A percentile compares a stretch with the other conserved stretches of the same genome.
Conservation (phyloP, 2,113 vertebrate genomes). For the Ailurus styani region DNA sequence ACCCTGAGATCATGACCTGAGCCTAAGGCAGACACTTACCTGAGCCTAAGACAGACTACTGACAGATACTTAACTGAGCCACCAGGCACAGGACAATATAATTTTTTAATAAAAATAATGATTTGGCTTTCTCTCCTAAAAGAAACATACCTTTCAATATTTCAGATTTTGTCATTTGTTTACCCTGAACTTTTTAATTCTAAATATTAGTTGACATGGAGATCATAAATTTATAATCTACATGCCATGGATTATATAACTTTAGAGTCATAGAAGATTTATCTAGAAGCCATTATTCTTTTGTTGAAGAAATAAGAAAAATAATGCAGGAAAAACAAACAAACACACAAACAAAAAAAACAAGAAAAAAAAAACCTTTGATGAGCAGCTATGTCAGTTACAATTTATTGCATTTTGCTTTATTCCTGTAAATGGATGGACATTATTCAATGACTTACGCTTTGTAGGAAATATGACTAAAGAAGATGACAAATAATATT, state of each 20-base stretch:
- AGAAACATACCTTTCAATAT: neutral
- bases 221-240: neutral
- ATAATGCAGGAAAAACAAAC: neutral
- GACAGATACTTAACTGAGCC: too few species aligned
- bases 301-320: slow-evolving; percentile 8
- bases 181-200: neutral
- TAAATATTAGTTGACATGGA: neutral
- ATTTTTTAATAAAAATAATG: neutral
- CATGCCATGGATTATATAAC: neutral
- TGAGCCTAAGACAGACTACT: too few species aligned
- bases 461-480: neutral
- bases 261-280: neutral
- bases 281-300: neutral
- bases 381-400: neutral
- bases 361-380: neutral
- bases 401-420: neutral
- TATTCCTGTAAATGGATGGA: neutral
- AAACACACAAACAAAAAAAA: too few species aligned
- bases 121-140: neutral
- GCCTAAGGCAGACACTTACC: too few species aligned
- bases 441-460: neutral
- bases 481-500: neutral
- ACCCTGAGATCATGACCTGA: too few species aligned
- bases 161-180: neutral
- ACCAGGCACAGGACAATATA: too few species aligned